phyloP scores from a whole-genome alignment of 2,888 invertebrate genomes.

The Cryptus viduatorius region DNA sequence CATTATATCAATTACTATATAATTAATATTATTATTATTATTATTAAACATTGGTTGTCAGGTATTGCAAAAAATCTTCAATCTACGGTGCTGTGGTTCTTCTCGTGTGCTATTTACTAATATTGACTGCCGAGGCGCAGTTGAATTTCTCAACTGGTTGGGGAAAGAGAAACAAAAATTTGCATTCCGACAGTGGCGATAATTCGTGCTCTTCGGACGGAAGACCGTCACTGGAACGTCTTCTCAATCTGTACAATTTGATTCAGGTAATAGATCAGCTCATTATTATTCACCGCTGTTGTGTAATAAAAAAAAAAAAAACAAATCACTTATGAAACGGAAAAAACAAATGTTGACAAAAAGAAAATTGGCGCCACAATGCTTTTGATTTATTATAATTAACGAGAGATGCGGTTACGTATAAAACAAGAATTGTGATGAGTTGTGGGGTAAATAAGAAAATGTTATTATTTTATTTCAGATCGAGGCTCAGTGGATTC shows the following conservation, averaged over 20 bases:
- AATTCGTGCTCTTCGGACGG: constrained; percentile 66
- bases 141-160: constrained; percentile 81
- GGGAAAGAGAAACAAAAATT: constrained; percentile 78
- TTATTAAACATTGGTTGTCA: constrained; percentile 23
- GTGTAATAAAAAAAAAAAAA: not conserved
- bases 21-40: not conserved
- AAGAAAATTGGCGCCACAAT: not conserved
- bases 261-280: constrained; percentile 73
- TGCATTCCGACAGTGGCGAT: constrained; percentile 59
- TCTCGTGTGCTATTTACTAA: constrained; percentile 66
- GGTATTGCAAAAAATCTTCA: constrained; percentile 63
- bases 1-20: too few relatives aligned
- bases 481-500: constrained; percentile 76
- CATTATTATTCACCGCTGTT: not conserved
- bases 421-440: too few relatives aligned
- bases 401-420: too few relatives aligned
- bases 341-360: not conserved
- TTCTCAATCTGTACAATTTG: constrained; percentile 74
- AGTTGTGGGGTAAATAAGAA: not conserved
- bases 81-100: constrained; percentile 55
- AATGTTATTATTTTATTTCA: constrained; percentile 61
- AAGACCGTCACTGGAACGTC: constrained; percentile 73
- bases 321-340: not conserved
- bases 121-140: constrained; percentile 73
- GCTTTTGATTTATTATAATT: too few relatives aligned